Conservation (phyloP, 2,113 vertebrate genomes). For the Solea solea region DNA sequence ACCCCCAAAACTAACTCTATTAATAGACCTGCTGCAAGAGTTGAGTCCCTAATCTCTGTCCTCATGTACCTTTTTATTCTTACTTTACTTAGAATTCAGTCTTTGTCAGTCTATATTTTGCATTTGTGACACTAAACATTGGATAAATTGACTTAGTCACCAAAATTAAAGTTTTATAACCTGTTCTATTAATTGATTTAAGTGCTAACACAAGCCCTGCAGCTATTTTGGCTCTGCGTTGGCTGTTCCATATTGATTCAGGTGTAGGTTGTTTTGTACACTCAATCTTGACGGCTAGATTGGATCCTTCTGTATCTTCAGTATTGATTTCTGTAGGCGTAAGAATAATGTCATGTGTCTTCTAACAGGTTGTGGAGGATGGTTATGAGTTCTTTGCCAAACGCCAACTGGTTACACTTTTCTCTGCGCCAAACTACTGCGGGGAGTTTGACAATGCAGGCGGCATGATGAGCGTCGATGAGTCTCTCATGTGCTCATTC, state of each 20-base stretch:
- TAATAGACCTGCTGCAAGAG: slow-evolving; percentile 4
- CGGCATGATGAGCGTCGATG: slow-evolving; percentile 97
- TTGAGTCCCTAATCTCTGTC: slow-evolving; percentile 5
- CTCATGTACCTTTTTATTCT: neutral
- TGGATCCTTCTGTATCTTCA: slow-evolving; percentile 35
- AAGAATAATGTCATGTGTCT: slow-evolving; percentile 41
- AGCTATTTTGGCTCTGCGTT: slow-evolving; percentile 13
- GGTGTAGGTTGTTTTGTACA: slow-evolving; percentile 41
- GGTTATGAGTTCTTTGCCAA: slow-evolving; percentile 82
- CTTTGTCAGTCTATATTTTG: neutral
- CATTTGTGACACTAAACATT: neutral
- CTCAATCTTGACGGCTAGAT: slow-evolving; percentile 11
- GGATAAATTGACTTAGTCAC: neutral
- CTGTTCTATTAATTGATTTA: neutral
- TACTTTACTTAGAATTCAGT: neutral
- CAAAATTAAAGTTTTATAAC: neutral
- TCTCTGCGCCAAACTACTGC: slow-evolving; percentile 87
- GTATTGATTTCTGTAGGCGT: slow-evolving; percentile 54
- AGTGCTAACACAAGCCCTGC: neutral
- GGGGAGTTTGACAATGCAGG: slow-evolving; percentile 96
- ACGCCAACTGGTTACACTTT: slow-evolving; percentile 81
- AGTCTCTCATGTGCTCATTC: slow-evolving; percentile 97
- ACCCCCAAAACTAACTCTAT: slow-evolving; percentile 10
- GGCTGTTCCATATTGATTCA: slow-evolving; percentile 29
- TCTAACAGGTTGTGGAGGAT: slow-evolving; percentile 78